Base-by-base conservation (phyloP, 2,888 invertebrate genomes). In the Lycia hirtaria region DNA sequence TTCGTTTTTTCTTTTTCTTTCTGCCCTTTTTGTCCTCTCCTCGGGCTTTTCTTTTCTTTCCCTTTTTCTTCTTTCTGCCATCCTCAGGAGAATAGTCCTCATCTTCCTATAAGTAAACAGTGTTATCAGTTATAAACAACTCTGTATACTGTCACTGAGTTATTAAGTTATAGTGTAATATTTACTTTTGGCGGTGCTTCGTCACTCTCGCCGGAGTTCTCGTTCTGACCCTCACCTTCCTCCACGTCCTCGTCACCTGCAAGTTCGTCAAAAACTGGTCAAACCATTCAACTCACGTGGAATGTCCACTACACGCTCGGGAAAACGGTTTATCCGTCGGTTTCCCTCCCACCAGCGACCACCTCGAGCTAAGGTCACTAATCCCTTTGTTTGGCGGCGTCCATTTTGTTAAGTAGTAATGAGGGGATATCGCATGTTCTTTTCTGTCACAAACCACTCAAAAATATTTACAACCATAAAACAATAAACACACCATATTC, bases 1-100 rank as follows among this genome's bases (percentile, higher is more conserved):
- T 97, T 85, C 97, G 95, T 93, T 97, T 97, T 93, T 97, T 98
- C 94, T 98, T 98, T 90, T 97, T 97, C 89, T 97, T 97, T 83
- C 97, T 97, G 68, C 97, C 97, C 79, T 97, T 98, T 84, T 97
- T 97, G 56, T 96, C 96, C 82, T 98, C 98, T 73, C 97, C 96
- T 72, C 96, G 94, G 50, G 96, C 96, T 92, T 98, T 98, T 78
- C 98, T 94, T 82, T 98, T 98, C 85, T 98, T 98, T 19, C 97
- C 98, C 76, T 98, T 98, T 80, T 98, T 98, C 89, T 97, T 97
- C 85, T 96, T 97, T 72, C 96, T 94, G 47, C 94, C 93, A 87
- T 96, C 97, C 78, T 97, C 97, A 51, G 96, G 96, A 64, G 97
- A 97, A 71, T 96, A 97, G 82, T 97, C 97, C 73, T 97, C 97